Evolutionary conservation across 2,113 vertebrate genomes (phyloP).

Genomic region (Copsychus sechellarum): DNA sequence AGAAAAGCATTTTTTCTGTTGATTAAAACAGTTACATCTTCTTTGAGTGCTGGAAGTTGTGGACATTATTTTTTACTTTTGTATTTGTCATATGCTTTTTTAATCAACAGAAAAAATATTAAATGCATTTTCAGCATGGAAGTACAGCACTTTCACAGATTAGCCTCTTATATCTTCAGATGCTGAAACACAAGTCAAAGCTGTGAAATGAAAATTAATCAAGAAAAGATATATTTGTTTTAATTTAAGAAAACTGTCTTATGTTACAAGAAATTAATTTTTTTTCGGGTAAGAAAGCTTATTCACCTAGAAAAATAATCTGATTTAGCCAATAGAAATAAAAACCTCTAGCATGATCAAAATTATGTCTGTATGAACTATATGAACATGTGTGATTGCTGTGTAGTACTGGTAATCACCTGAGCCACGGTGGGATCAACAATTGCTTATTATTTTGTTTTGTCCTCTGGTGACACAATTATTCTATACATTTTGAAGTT

Average conservation of each 20-base stretch:
- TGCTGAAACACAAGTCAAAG: not conserved
- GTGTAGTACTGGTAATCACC: not conserved
- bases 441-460: not conserved
- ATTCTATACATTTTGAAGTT: not conserved
- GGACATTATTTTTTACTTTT: not conserved
- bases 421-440: not conserved
- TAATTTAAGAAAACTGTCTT: not conserved
- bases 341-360: not conserved
- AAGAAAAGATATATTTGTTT: not conserved
- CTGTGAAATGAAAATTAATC: not conserved
- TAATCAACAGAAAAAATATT: not conserved
- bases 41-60: not conserved
- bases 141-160: not conserved
- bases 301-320: not conserved
- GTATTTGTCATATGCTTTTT: not conserved
- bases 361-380: not conserved
- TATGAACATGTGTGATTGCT: not conserved
- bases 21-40: not conserved
- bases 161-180: not conserved
- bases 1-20: not conserved
- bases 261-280: not conserved
- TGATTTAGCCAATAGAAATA: not conserved
- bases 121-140: not conserved
- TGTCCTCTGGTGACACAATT: not conserved
- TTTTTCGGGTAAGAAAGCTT: not conserved